Evolutionary conservation across 2,113 vertebrate species (phyloP), one percentile per base, ranked within the genome.

Genomic region (Nothocercus julius): DNA sequence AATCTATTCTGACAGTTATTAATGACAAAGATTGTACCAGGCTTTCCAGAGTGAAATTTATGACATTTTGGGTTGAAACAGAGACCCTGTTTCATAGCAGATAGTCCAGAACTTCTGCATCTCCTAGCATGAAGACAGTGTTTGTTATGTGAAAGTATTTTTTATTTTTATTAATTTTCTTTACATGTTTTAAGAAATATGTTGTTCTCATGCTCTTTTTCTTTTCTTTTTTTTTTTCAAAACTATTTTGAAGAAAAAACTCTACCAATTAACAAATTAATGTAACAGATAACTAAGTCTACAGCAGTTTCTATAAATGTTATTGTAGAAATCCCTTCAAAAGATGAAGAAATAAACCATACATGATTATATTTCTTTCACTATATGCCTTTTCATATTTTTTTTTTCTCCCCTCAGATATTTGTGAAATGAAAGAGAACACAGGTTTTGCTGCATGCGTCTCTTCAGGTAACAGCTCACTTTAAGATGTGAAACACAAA

Each of bases 1-100:
- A 45, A 28, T 2, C 34, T 1, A 3, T 78, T 66, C 15, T 91
- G n/a, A 24, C 22, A 18, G 25, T 64, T 7, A 2, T 36, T 69
- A 38, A 74, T 18, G 28, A 67, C 4, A 32, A 66, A 64, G 28
- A 27, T 17, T 18, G 0, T 69, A 18, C 11, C 9, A 61, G 18
- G 13, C 61, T 80, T 80, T 53, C 42, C 3, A 72, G 9, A 27
- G 9, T 40, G 36, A 4, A 14, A 45, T 58, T 58, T 27, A 59
- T 12, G 5, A 7, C 18, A 18, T 40, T 47, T 27, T 3, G 6
- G 2, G n/a, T 0, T 8, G n/a, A 81, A 81, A 47, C 3, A 16
- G 5, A 38, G 68, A 53, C 3, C 3, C 11, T 70, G 16, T 2
- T 19, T 62, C 17, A 67, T 16, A 63, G 16, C 19, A 58, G 70